phyloP scores from a whole-genome alignment of 2,113 vertebrate species.

The Aspidoscelis tigris region DNA sequence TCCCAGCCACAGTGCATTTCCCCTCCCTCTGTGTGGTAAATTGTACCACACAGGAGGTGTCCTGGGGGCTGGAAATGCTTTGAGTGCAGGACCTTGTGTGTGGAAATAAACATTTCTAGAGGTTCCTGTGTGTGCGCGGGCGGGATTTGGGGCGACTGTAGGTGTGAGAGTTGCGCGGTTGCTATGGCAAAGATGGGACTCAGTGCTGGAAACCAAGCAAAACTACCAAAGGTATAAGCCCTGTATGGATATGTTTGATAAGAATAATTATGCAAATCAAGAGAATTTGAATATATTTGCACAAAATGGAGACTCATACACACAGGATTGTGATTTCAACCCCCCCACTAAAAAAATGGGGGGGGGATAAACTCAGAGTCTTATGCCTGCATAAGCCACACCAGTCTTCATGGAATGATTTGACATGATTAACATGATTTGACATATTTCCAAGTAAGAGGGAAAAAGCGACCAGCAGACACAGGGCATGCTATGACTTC shows the following conservation, averaged over 20 bases:
- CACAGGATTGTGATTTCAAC: neutral
- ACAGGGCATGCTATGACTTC: neutral
- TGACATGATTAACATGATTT: neutral
- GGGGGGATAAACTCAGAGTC: neutral
- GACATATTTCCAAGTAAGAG: neutral
- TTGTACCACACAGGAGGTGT: neutral
- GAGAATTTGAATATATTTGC: neutral
- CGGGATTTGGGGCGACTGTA: too few species aligned
- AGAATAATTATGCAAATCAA: slow-evolving; percentile 9
- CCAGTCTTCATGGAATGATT: neutral
- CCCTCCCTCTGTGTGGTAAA: neutral
- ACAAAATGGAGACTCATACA: neutral
- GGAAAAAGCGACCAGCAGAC: neutral
- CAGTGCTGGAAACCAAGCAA: neutral
- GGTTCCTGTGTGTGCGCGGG: neutral
- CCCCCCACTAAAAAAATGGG: neutral
- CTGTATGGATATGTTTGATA: neutral
- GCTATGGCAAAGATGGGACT: neutral
- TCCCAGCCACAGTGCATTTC: neutral
- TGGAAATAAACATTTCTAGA: neutral
- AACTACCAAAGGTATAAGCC: neutral
- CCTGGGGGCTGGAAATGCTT: neutral
- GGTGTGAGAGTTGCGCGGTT: neutral
- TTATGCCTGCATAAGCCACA: neutral
- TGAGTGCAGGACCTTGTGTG: neutral